Evolutionary conservation across 2,797 vertebrate species (phyloP), one percentile per base, ranked within the genome.

Genomic region (Gobio occitaniae): DNA sequence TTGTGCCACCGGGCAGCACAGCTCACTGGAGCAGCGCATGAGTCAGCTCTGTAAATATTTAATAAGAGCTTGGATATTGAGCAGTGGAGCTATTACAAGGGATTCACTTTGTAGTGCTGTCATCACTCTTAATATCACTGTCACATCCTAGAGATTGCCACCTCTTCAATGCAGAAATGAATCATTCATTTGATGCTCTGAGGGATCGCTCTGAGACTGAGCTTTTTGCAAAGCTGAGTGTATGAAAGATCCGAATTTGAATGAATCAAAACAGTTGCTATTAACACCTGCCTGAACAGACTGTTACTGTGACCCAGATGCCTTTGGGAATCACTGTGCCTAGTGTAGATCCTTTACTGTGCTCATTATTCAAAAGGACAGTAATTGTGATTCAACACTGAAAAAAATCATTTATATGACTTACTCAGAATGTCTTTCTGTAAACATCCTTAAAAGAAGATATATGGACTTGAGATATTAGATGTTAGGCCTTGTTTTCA

Each of bases 1-100:
- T 52, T 74, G 68, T 89, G 79, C 63, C 38, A 78, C 56, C 65
- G 78, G 78, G 71, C 84, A 89, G 86, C 76, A 78, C 25, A 19
- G 38, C 47, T 75, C 19, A 11, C 77, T 84, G 59, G 70, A 79
- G 61, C 29, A 36, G 81, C 48, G 82, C 70, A 85, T 86, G 84
- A 86, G 80, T 88, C 86, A 87, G 80, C 47, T 66, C 89, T 72
- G 82, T 89, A 86, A 90, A 89, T 89, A 89, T 90, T 91, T 89
- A 87, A 89, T 86, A 82, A 70, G 69, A 88, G 86, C 83, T 80
- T 80, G 71, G 84, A 85, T 89, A 90, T 89, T 87, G 87, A 90
- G 77, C 85, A 71, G 38, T 56, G 29, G 70, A 77, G 75, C 78
- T 88, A 86, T 86, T 89, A 89, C 72, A 66, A 75, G 71, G 52